Percentiles rank a stretch among this genome's conserved stretches.
Conservation (phyloP, 2,888 invertebrate species). For the Leptinotarsa juncta region DNA sequence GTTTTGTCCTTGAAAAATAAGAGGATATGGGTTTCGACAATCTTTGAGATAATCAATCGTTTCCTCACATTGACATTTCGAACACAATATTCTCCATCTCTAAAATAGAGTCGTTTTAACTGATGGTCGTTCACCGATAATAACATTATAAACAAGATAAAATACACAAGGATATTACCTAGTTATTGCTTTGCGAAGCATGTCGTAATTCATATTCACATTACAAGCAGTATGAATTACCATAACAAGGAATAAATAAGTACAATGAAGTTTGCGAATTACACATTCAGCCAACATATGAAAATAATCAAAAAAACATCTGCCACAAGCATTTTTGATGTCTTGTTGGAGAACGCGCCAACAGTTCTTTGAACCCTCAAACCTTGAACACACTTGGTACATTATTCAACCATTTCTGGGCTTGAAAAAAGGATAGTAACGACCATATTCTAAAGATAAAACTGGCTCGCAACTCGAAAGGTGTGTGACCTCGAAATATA, state of each 20-base stretch:
- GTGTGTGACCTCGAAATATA: constrained; percentile 43
- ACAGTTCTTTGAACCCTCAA: constrained; percentile 11
- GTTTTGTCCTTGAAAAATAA: too few relatives aligned
- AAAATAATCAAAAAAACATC: not conserved
- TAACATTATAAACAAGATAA: not conserved
- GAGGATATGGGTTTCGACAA: too few relatives aligned
- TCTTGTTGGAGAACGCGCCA: constrained; percentile 1
- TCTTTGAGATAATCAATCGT: too few relatives aligned
- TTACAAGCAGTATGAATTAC: not conserved
- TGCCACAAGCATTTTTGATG: constrained; percentile 3
- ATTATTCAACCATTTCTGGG: constrained; percentile 10
- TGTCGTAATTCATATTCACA: constrained; percentile 4
- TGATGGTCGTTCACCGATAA: too few relatives aligned
- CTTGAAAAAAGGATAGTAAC: constrained; percentile 5
- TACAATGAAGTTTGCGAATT: not conserved
- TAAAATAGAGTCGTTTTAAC: too few relatives aligned
- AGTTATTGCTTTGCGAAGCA: not conserved
- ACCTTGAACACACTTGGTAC: constrained; percentile 13
- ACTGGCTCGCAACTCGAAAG: constrained; percentile 27
- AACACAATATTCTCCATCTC: too few relatives aligned
- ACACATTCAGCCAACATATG: constrained; percentile 2
- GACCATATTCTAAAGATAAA: constrained; percentile 22
- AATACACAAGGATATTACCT: not conserved
- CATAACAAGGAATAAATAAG: not conserved
- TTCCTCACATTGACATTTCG: too few relatives aligned